These are phyloP conservation scores for Leptocoma aspasia DNA, from an alignment of 2,113 vertebrate genomes.

Conservation along the genomic window DNA sequence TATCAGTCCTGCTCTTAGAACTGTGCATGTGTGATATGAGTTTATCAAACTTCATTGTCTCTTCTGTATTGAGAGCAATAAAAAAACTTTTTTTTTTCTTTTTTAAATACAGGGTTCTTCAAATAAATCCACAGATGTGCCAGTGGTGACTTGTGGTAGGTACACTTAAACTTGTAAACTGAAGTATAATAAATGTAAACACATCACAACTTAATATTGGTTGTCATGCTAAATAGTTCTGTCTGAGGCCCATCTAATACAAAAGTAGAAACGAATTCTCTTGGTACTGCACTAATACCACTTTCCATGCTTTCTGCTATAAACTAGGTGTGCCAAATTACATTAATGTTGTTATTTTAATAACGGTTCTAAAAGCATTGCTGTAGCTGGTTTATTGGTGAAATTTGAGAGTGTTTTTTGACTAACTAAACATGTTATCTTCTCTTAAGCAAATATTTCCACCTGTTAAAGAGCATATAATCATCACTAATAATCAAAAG, in stretches of 20 bases:
- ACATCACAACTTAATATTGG: not conserved
- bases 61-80: not conserved
- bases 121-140: conserved; percentile 5
- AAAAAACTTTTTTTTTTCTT: not conserved
- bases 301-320: not conserved
- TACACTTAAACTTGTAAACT: not conserved
- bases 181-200: not conserved
- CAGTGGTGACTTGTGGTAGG: conserved; percentile 57
- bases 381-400: not conserved
- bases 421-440: not conserved
- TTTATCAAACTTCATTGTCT: not conserved
- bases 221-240: not conserved
- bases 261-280: not conserved
- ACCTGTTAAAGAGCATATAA: not conserved
- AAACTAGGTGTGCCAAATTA: not conserved
- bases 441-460: not conserved
- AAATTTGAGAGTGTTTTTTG: not conserved
- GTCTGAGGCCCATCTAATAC: not conserved
- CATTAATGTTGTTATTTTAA: not conserved
- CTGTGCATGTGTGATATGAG: not conserved
- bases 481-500: not conserved
- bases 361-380: not conserved
- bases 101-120: conserved; percentile 54
- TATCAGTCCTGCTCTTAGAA: not conserved
- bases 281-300: not conserved